phyloP scores from a whole-genome alignment of 2,113 vertebrate genomes.

The Paramisgurnus dabryanus region DNA sequence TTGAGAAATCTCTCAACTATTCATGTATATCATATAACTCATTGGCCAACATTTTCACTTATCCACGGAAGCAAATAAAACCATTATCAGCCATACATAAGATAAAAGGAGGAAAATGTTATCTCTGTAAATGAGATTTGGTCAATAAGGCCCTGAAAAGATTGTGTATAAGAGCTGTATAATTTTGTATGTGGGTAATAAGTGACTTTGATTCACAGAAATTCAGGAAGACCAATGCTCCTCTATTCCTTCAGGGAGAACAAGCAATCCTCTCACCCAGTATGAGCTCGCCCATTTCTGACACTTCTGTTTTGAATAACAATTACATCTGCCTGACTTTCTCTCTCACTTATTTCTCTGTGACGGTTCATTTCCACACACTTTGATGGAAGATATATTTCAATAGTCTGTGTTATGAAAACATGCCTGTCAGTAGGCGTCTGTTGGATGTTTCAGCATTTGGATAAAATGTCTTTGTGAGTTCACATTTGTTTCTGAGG shows the following conservation, averaged over 20 bases:
- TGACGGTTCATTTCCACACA: slow-evolving; percentile 32
- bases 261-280: slow-evolving; percentile 41
- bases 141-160: slow-evolving; percentile 47
- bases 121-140: slow-evolving; percentile 43
- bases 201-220: slow-evolving; percentile 44
- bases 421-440: slow-evolving; percentile 8
- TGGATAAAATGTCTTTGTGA: not conserved
- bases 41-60: slow-evolving; percentile 6
- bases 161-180: slow-evolving; percentile 14
- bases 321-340: slow-evolving; percentile 13
- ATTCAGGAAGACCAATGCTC: slow-evolving; percentile 40
- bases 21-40: slow-evolving; percentile 21
- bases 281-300: slow-evolving; percentile 44
- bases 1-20: not conserved
- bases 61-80: slow-evolving; percentile 1
- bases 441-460: not conserved
- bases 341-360: not conserved
- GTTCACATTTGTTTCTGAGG: not conserved
- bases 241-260: slow-evolving; percentile 30
- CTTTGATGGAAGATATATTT: slow-evolving; percentile 36
- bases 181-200: slow-evolving; percentile 26
- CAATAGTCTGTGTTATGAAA: slow-evolving; percentile 6
- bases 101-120: slow-evolving; percentile 4
- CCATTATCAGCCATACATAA: slow-evolving; percentile 9
- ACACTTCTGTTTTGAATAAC: slow-evolving; percentile 27